A percentile compares a stretch with the other conserved stretches of the same genome.
Evolutionary conservation across 2,888 invertebrate genomes (phyloP).

Genomic region (Hyppa rectilinea): DNA sequence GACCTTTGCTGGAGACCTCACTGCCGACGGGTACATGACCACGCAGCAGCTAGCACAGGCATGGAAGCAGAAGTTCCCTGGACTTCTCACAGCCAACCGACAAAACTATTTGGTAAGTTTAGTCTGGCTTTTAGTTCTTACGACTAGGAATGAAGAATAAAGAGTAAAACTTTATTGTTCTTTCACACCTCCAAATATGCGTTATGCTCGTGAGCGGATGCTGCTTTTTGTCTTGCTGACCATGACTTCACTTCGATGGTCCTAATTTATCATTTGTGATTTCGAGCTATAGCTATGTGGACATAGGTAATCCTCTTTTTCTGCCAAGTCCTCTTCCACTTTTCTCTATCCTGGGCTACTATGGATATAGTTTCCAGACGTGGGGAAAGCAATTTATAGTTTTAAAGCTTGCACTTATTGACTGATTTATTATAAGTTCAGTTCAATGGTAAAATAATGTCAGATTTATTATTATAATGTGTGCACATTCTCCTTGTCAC

Average conservation of each 20-base stretch:
- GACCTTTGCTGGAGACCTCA: constrained; percentile 91
- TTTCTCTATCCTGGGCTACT: background rate
- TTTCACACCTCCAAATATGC: no score
- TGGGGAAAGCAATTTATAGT: no score
- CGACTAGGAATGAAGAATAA: no score
- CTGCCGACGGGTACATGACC: constrained; percentile 92
- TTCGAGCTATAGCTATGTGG: no score
- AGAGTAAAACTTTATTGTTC: no score
- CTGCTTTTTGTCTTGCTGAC: no score
- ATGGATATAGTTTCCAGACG: background rate
- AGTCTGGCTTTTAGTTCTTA: background rate
- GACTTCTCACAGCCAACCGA: constrained; percentile 90
- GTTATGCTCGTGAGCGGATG: no score
- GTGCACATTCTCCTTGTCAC: background rate
- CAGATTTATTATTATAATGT: background rate
- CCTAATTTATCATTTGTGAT: no score
- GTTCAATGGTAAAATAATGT: background rate
- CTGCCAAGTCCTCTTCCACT: background rate
- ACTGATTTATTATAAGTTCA: background rate
- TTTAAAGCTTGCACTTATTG: background rate
- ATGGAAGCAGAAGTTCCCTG: constrained; percentile 92
- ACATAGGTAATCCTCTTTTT: no score
- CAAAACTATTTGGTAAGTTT: constrained; percentile 90
- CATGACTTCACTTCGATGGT: no score
- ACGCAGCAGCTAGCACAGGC: constrained; percentile 92